Conservation (phyloP, 2,797 vertebrate genomes). For the Orientallactaga sibirica region DNA sequence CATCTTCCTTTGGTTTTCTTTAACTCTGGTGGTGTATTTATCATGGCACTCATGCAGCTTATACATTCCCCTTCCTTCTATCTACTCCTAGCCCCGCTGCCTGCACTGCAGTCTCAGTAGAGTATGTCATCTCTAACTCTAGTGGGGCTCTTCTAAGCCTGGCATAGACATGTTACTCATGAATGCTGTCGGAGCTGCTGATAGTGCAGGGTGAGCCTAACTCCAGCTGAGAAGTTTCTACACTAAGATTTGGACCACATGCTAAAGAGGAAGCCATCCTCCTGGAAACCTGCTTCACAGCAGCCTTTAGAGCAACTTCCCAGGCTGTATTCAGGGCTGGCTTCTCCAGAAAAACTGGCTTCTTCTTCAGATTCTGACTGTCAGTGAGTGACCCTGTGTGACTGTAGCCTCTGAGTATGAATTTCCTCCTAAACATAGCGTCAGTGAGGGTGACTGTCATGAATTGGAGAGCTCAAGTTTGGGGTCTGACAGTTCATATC, state of each 20-base stretch:
- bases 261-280: background rate
- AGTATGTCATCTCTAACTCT: background rate
- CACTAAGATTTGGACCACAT: too few relatives aligned
- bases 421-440: background rate
- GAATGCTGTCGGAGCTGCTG: background rate
- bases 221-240: background rate
- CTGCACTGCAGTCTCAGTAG: background rate
- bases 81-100: rapidly evolving
- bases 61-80: background rate
- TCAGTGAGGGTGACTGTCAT: rapidly evolving
- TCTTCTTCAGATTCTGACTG: background rate
- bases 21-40: background rate
- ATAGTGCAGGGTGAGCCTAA: background rate
- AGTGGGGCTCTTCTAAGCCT: background rate
- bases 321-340: background rate
- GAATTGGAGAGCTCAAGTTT: background rate
- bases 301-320: rapidly evolving
- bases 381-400: background rate
- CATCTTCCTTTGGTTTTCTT: background rate
- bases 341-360: background rate
- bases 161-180: background rate
- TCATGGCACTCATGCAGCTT: background rate
- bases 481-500: background rate
- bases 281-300: background rate
- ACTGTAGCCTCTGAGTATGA: background rate